phyloP scores from a whole-genome alignment of 2,888 invertebrate genomes.

The Pseudanteris insignis region DNA sequence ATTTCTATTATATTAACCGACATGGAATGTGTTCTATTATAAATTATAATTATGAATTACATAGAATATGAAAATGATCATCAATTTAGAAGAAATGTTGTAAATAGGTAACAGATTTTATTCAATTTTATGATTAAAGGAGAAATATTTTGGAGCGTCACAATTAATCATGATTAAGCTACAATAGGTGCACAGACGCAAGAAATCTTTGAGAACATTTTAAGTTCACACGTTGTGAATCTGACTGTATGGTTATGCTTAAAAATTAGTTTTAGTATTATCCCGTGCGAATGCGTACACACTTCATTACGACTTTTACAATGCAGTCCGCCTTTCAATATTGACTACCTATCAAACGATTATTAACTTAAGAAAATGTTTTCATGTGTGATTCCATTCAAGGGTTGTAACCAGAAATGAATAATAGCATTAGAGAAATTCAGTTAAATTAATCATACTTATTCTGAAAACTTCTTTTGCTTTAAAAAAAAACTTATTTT shows the following conservation, averaged over 20 bases:
- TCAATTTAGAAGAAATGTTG: slow-evolving; percentile 8
- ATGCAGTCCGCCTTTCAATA: slow-evolving; percentile 56
- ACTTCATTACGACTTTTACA: slow-evolving; percentile 66
- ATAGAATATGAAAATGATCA: no score
- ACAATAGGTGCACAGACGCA: slow-evolving; percentile 44
- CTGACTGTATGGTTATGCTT: slow-evolving; percentile 66
- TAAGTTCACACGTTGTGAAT: slow-evolving; percentile 65
- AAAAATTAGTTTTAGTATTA: slow-evolving; percentile 65
- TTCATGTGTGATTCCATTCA: slow-evolving; percentile 4
- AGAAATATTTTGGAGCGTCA: slow-evolving; percentile 26
- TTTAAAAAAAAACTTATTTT: no score
- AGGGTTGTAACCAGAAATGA: slow-evolving; percentile 2
- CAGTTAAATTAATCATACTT: slow-evolving; percentile 6
- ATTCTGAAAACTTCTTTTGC: no score
- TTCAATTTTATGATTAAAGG: slow-evolving; percentile 20
- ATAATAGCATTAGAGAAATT: slow-evolving; percentile 19
- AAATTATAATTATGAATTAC: no score
- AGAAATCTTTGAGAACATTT: slow-evolving; percentile 52
- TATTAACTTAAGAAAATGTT: slow-evolving; percentile 6
- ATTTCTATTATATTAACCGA: no score
- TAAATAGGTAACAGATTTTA: slow-evolving; percentile 11
- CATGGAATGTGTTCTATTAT: no score
- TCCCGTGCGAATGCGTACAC: slow-evolving; percentile 58
- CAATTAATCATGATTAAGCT: slow-evolving; percentile 36
- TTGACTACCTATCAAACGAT: background rate